Evolutionary conservation across 2,797 vertebrate species (phyloP), one percentile per base, ranked within the genome.

Genomic region (Neomorphus geoffroyi): DNA sequence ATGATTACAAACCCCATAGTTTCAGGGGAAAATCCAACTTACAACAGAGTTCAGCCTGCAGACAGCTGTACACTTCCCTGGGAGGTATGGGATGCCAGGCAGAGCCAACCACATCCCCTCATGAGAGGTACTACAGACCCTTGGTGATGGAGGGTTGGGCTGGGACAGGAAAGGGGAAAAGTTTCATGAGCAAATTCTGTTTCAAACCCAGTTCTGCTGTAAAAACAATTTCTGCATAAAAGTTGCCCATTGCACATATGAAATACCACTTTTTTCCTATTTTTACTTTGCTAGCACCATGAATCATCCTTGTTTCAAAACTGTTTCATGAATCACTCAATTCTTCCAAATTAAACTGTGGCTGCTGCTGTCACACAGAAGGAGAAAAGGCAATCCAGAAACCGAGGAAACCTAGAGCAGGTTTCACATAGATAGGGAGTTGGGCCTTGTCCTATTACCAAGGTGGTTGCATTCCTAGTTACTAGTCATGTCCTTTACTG

Each of bases 181-280:
- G 45, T 69, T 51, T 62, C n/a, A 15, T 33, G 23, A 83, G 32
- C 66, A 79, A 3, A 2, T 54, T 16, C 32, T 3, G 1, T 18
- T 89, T 87, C 71, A 46, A 54, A 70, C 43, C 58, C 37, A 48
- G 39, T 67, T 74, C 82, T 93, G 50, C 75, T 62, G 22, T 45
- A 69, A 65, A 89, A 82, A 18, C 28, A 17, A 17, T 69, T 69
- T 16, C 75, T 65, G 57, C 10, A 26, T 1, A 78, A 74, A 39
- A 80, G 69, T 81, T 94, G 71, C 67, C 60, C 48, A 13, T 39
- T 39, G 37, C 82, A 64, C 19, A 70, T 67, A 71, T 22, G 27
- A 94, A 90, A 87, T 30, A 32, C 45, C 35, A 10, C 48, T 77
- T 89, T 51, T 77, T 79, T 83, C 79, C 79, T 93, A 27, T 66